Percentiles rank a stretch among this genome's conserved stretches.
Conservation (phyloP, 2,113 vertebrate species). For the Axis porcinus region DNA sequence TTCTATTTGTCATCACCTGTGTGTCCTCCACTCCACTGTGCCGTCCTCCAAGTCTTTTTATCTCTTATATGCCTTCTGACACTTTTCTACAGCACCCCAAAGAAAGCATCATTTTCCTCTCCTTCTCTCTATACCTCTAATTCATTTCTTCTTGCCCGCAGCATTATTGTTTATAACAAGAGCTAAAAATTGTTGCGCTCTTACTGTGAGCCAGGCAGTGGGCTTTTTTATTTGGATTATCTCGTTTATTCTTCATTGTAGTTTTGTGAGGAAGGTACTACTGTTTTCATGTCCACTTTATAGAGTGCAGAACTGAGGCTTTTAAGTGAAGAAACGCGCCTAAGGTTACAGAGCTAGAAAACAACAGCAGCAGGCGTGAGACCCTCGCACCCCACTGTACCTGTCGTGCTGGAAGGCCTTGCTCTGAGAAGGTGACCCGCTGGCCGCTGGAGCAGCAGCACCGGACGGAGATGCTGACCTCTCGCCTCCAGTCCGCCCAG, state of each 20-base stretch:
- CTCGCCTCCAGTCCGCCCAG: neutral
- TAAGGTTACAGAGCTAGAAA: neutral
- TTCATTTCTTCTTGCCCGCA: neutral
- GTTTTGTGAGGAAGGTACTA: neutral
- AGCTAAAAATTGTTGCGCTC: neutral
- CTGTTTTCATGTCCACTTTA: neutral
- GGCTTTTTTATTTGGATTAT: neutral
- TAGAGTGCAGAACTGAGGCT: neutral
- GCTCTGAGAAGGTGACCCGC: neutral
- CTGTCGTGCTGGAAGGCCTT: neutral
- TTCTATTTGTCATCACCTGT: neutral
- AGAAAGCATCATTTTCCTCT: neutral
- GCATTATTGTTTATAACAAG: neutral
- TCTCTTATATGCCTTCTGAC: neutral
- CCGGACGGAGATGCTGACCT: neutral
- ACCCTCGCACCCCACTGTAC: neutral
- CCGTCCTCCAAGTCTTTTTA: neutral
- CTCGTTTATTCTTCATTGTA: neutral
- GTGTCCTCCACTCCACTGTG: rapidly evolving
- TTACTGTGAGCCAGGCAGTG: neutral
- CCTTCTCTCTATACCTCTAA: neutral
- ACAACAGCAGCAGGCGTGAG: neutral
- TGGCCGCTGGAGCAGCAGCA: neutral
- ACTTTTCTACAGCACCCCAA: neutral
- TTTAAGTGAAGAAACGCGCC: neutral